These are phyloP conservation scores for Notothenia rossii DNA, from an alignment of 2,113 vertebrate genomes.

Conservation along the genomic window DNA sequence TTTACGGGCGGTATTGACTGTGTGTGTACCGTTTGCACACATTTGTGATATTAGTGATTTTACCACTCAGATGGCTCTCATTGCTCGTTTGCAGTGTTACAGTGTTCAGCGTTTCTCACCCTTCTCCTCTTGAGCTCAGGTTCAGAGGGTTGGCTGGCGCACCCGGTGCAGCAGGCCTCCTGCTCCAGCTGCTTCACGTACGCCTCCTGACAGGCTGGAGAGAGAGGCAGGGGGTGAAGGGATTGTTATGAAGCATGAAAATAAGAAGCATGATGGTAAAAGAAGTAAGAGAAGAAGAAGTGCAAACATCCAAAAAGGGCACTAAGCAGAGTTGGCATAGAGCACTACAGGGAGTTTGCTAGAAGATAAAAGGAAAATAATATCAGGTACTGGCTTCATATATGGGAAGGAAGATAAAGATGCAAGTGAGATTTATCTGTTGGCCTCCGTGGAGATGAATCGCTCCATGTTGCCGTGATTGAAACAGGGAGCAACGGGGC, in stretches of 20 bases:
- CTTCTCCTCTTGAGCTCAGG: conserved; percentile 88
- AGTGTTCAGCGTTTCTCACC: conserved; percentile 79
- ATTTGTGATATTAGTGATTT: neutral
- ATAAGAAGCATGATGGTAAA: neutral
- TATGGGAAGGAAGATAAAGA: conserved; percentile 33
- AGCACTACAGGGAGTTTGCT: neutral
- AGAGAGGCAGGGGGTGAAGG: neutral
- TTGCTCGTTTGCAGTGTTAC: neutral
- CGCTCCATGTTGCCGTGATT: conserved; percentile 8
- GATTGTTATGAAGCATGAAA: conserved; percentile 28
- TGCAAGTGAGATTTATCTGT: conserved; percentile 9
- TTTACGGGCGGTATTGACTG: neutral
- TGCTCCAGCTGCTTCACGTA: conserved; percentile 90
- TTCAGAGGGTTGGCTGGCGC: conserved; percentile 89
- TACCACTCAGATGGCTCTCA: neutral
- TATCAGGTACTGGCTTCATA: conserved; percentile 21
- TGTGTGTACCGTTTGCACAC: too few relatives aligned
- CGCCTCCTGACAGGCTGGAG: conserved; percentile 92
- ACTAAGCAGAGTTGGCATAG: conserved; percentile 1
- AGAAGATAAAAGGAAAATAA: conserved; percentile 9
- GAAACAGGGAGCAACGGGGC: conserved; percentile 39
- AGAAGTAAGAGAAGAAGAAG: conserved; percentile 23
- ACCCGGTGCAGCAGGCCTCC: conserved; percentile 90
- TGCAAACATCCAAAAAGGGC: neutral
- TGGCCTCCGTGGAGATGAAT: conserved; percentile 7